These are phyloP conservation scores for Octomys mimax DNA, from an alignment of 2,797 vertebrate species.

Conservation along the genomic window DNA sequence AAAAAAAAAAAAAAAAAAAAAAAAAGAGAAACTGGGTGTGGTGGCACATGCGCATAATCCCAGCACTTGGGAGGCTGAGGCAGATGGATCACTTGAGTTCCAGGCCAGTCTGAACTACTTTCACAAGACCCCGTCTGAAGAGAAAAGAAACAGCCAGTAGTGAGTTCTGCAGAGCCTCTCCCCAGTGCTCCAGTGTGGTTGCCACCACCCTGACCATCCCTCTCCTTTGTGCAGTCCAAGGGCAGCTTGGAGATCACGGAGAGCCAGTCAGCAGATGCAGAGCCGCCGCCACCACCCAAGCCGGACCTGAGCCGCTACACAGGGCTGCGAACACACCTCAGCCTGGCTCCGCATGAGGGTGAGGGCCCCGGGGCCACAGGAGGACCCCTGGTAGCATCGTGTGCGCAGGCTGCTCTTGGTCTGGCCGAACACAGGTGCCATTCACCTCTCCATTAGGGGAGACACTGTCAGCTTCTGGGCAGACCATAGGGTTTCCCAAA, in stretches of 20 bases:
- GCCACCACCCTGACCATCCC: not conserved
- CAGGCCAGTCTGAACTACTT: not conserved
- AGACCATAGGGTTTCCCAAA: not conserved
- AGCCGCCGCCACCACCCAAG: conserved; percentile 97
- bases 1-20: no score
- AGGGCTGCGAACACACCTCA: conserved; percentile 90
- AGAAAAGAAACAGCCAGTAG: not conserved
- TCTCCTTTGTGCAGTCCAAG: conserved; percentile 92
- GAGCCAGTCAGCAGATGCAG: conserved; percentile 97
- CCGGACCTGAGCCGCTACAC: conserved; percentile 95
- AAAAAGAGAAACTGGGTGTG: not conserved
- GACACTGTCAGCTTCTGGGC: not conserved
- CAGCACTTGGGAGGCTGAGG: not conserved
- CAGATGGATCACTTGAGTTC: not conserved
- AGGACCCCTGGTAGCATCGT: not conserved
- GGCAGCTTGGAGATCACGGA: conserved; percentile 97
- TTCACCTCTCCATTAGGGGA: not conserved
- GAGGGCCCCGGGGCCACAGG: conserved; percentile 70
- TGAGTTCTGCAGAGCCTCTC: not conserved
- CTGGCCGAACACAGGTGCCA: not conserved
- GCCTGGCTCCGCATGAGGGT: conserved; percentile 90
- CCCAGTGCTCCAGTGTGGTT: no score
- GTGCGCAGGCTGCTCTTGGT: not conserved
- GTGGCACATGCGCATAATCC: no score
- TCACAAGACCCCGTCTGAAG: not conserved